Conservation (phyloP, 2,797 vertebrate species). For the Fratercula arctica region DNA sequence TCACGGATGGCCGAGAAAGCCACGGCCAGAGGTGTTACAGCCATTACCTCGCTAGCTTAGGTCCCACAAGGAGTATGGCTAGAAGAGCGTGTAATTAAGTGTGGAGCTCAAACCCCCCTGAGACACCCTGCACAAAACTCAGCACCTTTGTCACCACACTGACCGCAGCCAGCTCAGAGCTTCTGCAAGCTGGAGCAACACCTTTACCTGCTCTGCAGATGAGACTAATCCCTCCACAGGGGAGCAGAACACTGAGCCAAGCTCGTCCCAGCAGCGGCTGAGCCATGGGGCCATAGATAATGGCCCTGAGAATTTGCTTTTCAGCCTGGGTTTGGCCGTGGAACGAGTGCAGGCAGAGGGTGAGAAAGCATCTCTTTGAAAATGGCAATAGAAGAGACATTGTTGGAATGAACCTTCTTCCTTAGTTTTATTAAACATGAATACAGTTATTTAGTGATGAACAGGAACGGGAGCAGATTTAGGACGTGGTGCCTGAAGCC, state of each 20-base stretch:
- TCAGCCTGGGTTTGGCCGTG: background rate
- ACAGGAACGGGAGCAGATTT: background rate
- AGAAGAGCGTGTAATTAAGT: fast-evolving
- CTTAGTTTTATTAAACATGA: background rate
- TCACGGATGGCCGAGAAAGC: background rate
- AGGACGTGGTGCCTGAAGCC: background rate
- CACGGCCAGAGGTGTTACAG: background rate
- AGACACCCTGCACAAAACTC: background rate
- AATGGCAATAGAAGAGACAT: background rate
- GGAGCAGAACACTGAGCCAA: background rate
- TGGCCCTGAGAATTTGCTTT: background rate
- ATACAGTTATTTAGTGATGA: background rate
- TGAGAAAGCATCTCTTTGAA: background rate
- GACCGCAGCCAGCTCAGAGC: background rate
- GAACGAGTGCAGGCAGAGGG: background rate
- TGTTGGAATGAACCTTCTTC: background rate
- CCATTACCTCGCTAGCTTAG: background rate
- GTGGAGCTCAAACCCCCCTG: background rate
- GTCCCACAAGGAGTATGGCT: background rate
- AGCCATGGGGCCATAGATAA: background rate
- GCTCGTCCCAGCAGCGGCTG: background rate
- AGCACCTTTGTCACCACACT: background rate
- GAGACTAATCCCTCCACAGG: fast-evolving
- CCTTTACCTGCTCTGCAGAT: background rate
- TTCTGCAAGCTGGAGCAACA: background rate